Evolutionary conservation across 2,113 vertebrate genomes (phyloP), one percentile per base, ranked within the genome.

Genomic region (Cyprinodon brontotheroides): DNA sequence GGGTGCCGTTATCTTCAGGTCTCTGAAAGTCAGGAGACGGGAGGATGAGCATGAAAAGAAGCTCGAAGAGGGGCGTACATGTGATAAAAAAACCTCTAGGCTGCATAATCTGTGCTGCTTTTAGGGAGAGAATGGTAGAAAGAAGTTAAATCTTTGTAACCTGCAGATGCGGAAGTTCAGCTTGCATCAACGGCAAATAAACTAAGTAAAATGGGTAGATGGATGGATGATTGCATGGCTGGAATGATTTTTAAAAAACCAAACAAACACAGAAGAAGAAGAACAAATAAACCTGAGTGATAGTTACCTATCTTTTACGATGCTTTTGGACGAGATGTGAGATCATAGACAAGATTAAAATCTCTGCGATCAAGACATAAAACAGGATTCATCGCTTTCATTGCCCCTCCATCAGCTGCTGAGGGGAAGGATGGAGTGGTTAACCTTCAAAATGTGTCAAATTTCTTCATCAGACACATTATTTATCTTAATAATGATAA

Each of bases 1-100:
- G 86, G 69, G 81, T 75, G 84, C 83, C 82, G 89, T 90, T 92
- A 92, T 92, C 91, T 91, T 86, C 83, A 81, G 89, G 90, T 92
- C 89, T 85, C 73, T 87, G 83, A 88, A 86, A 89, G 83, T 70
- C 67, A 20, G 77, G 72, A 88, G 80, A 86, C 68, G 78, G 66
- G 80, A 88, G 88, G 80, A 85, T 81, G 78, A 86, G 83, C 89
- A 87, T 86, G 76, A 90, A 88, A 89, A 90, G 85, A 87, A 86
- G 86, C 87, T 80, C 70, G 78, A 88, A 90, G 89, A 90, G 84
- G 87, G 73, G 90, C 80, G 70, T 83, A 84, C 87, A 86, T 85
- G 89, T 89, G 91, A 91, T 92, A 92, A 93, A 89, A 92, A 93
- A 89, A 91, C 90, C 91, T 91, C 83, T 91, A 90, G 91, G 87